Conservation (phyloP, 1,140 invertebrate genomes). For the Trachelipus rathkii region DNA sequence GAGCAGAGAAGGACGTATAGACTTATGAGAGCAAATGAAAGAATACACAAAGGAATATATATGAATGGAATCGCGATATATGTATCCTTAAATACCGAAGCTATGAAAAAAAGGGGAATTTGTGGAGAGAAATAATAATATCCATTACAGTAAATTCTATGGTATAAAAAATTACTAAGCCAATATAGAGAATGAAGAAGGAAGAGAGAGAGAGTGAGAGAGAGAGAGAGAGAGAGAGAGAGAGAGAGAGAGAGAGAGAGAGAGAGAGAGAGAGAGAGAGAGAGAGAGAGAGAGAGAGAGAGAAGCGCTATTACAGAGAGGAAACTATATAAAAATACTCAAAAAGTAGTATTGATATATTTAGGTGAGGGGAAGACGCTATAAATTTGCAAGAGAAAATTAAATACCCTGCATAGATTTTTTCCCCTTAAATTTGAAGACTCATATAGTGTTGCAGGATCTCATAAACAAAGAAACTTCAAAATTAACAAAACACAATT, state of each 20-base stretch:
- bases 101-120: slow-evolving; percentile 10
- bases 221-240: slow-evolving; percentile 18
- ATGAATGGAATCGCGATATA: slow-evolving; percentile 1
- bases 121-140: slow-evolving; percentile 20
- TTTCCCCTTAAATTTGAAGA: too few species aligned
- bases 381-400: slow-evolving; percentile 42
- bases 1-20: too few species aligned
- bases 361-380: slow-evolving; percentile 45
- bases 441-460: too few species aligned
- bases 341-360: slow-evolving; percentile 25
- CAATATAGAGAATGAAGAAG: slow-evolving; percentile 24
- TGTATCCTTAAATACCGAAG: neutral
- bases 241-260: slow-evolving; percentile 29
- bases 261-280: slow-evolving; percentile 8
- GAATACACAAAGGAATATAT: neutral
- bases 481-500: too few species aligned
- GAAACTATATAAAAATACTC: slow-evolving; percentile 29
- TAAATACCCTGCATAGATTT: slow-evolving; percentile 41
- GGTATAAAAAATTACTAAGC: slow-evolving; percentile 28
- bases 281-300: slow-evolving; percentile 12
- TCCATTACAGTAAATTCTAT: slow-evolving; percentile 36
- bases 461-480: too few species aligned
- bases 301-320: neutral
- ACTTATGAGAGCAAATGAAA: neutral
- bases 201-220: slow-evolving; percentile 24